Evolutionary conservation across 2,888 invertebrate species (phyloP), one percentile per base, ranked within the genome.

Genomic region (Sinhomidia bicolor): DNA sequence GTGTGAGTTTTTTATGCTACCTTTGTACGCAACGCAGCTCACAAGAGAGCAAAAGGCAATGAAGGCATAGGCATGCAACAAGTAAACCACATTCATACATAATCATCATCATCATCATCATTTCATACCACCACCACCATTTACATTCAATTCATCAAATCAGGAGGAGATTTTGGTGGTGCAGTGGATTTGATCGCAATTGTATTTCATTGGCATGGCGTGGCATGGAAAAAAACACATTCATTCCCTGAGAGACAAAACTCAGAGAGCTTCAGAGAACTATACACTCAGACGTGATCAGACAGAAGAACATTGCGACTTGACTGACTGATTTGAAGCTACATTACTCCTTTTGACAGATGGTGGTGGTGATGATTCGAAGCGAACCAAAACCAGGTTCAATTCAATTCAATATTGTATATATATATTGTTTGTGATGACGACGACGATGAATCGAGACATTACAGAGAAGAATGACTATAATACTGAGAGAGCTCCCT

Each of bases 331-430:
- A 86, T 79, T 80, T 86, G 80, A 86, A 86, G 86, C 87, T 41
- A 47, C 80, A 84, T 88, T 76, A 88, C 76, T 88, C 78, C 68
- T 54, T 88, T 84, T 88, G 88, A 88, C 88, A 88, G 84, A 88
- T 88, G 88, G 88, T 88, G 84, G 68, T 83, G 74, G 81, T 44
- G 80, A 86, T 80, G 79, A 80, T 80, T 80, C 60, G 60, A 80
- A 80, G 62, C 62, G 80, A 54, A 78, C 78, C 54, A 32, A 54
- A 57, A 78, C 78, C 57, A 54, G 78, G 57, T 74, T 74, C 74
- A 71, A 71, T 71, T 32, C 51, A 57, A 57, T 78, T 57, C 78
- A 47, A 74, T 41, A 71, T 20, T 17, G 44, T 9, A 9, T 80
- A 20, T 41, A 51, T 44, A 44, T 9, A 44, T n/a, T 51, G 47